These are phyloP conservation scores for Nerophis ophidion DNA, from an alignment of 2,113 vertebrate species.

Conservation along the genomic window DNA sequence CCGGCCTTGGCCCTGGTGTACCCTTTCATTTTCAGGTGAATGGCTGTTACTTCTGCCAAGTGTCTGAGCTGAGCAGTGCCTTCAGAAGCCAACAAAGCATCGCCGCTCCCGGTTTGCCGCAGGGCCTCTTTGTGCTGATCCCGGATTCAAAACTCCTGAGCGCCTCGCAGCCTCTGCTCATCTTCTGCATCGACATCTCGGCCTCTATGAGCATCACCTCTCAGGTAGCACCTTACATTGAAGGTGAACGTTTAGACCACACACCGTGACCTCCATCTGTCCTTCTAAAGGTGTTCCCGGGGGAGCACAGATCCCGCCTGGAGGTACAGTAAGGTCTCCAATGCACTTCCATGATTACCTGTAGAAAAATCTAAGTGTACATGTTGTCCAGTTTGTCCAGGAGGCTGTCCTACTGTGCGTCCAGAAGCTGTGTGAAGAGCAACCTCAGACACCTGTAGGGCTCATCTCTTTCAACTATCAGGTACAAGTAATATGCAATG, in stretches of 20 bases:
- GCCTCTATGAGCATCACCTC: slow-evolving; percentile 63
- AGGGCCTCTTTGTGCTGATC: slow-evolving; percentile 44
- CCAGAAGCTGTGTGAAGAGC: slow-evolving; percentile 39
- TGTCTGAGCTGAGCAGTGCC: not conserved
- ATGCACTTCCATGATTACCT: not conserved
- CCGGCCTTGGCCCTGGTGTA: no score
- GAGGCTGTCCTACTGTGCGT: slow-evolving; percentile 58
- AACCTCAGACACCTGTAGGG: slow-evolving; percentile 50
- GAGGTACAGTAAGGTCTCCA: slow-evolving; percentile 36
- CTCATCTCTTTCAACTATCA: slow-evolving; percentile 65
- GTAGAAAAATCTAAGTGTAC: not conserved
- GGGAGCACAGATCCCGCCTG: slow-evolving; percentile 50
- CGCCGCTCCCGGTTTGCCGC: slow-evolving; percentile 13
- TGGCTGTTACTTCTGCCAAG: slow-evolving; percentile 62
- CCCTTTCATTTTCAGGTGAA: slow-evolving; percentile 36
- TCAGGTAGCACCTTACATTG: slow-evolving; percentile 24
- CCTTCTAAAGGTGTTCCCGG: slow-evolving; percentile 43
- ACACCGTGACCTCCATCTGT: not conserved
- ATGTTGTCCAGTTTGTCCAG: slow-evolving; percentile 58
- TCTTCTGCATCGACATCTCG: slow-evolving; percentile 68
- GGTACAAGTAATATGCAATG: slow-evolving; percentile 27
- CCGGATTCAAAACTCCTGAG: slow-evolving; percentile 13
- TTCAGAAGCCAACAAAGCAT: not conserved
- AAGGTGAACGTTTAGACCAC: not conserved
- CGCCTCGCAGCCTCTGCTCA: slow-evolving; percentile 36